These are phyloP conservation scores for Mayetiola destructor DNA, from an alignment of 2,888 invertebrate species.

Conservation along the genomic window DNA sequence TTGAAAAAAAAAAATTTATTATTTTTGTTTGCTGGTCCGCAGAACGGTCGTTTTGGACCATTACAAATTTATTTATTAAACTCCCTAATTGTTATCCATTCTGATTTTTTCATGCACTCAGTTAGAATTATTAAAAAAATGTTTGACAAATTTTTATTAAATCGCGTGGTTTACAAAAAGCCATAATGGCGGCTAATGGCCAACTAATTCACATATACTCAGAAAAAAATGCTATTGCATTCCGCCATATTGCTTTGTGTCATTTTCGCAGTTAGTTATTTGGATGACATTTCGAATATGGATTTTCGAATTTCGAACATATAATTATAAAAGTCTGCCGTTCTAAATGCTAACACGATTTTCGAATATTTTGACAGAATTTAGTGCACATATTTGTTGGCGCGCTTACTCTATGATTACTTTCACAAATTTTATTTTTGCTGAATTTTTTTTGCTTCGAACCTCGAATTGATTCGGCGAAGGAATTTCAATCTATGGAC, in stretches of 20 bases:
- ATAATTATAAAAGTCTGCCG: no score
- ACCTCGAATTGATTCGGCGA: no score
- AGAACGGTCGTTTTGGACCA: constrained; percentile 54
- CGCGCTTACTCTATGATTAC: no score
- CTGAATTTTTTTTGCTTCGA: no score
- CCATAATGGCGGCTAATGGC: constrained; percentile 60
- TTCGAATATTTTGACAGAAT: no score
- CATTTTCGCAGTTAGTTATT: neutral
- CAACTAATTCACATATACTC: constrained; percentile 13
- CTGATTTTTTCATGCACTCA: constrained; percentile 60
- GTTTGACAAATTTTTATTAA: constrained; percentile 57
- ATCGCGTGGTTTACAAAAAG: constrained; percentile 60
- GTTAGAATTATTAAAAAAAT: constrained; percentile 63
- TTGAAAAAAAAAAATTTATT: constrained; percentile 2
- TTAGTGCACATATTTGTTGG: no score
- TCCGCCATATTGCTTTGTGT: constrained; percentile 12
- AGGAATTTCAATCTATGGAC: no score
- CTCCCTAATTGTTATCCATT: constrained; percentile 61
- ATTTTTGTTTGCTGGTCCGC: constrained; percentile 42
- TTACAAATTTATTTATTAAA: constrained; percentile 43
- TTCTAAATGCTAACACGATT: neutral
- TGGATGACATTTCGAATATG: neutral
- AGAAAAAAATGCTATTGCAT: neutral
- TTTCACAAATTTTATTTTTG: no score
- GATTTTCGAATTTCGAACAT: neutral